Percentiles rank a stretch among this genome's conserved stretches.
Evolutionary conservation across 2,797 vertebrate species (phyloP).

Genomic region (Gallinago stenura): DNA sequence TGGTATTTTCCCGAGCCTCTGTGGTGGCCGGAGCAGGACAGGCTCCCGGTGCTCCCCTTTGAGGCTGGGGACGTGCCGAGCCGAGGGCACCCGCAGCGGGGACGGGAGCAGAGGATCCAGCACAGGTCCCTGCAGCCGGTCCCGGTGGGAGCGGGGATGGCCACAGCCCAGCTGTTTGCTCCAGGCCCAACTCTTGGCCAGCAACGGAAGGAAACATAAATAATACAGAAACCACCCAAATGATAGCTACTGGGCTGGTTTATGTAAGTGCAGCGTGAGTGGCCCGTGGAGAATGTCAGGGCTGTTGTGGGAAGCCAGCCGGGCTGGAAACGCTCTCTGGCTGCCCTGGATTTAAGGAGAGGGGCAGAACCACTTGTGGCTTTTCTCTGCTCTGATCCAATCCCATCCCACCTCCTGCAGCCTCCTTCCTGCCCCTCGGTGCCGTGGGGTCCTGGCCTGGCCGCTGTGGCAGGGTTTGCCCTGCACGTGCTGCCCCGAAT

Average conservation of each 20-base stretch:
- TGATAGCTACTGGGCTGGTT: not conserved
- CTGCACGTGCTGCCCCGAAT: fast-evolving
- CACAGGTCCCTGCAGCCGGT: fast-evolving
- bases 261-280: not conserved
- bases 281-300: not conserved
- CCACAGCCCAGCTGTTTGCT: not conserved
- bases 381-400: not conserved
- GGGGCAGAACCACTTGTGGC: not conserved
- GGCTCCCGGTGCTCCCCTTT: fast-evolving
- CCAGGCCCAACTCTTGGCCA: not conserved
- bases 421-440: fast-evolving
- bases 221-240: not conserved
- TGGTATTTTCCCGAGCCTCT: not conserved
- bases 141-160: not conserved
- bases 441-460: not conserved
- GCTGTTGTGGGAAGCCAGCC: not conserved
- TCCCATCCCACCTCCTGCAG: fast-evolving
- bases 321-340: not conserved
- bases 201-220: constrained; percentile 8
- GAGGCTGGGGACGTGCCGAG: not conserved
- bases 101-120: not conserved
- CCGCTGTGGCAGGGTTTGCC: not conserved
- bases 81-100: fast-evolving
- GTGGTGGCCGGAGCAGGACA: fast-evolving
- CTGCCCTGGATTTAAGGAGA: not conserved